Evolutionary conservation across 2,113 vertebrate genomes (phyloP), one percentile per base, ranked within the genome.

Genomic region (Calypte anna): DNA sequence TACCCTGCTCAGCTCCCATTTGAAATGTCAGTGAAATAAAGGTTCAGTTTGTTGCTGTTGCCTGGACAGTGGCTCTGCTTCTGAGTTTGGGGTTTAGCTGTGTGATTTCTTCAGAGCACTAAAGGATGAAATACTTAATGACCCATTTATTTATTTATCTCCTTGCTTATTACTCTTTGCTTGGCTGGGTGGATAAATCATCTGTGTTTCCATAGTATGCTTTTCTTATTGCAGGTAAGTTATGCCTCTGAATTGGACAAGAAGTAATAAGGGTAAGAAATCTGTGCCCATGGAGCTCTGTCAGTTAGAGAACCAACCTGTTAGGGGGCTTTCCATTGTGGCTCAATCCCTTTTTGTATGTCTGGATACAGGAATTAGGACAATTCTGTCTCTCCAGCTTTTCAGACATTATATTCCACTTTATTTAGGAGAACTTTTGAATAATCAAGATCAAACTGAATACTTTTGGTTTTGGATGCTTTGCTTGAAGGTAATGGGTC

Each of bases 61-160:
- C 17, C 61, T 48, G 76, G 66, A 21, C 64, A 51, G 33, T 6
- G 6, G 31, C 1, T 62, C 8, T 58, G 51, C 67, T 63, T 82
- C 67, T 0, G 5, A 3, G 46, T 44, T 28, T 55, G 33, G 8
- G 16, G 10, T 48, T 63, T 27, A 63, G 43, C 25, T 77, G 1
- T 24, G 3, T 59, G 13, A 24, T 67, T 89, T 59, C 43, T 11
- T n/a, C n/a, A n/a, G 50, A 62, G 48, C 55, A 48, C 31, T 88
- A 25, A 48, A 48, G 33, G 40, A 31, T 1, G 2, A 80, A 86
- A 57, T 75, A n/a, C 6, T 27, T 57, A 25, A 23, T 58, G 88
- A 87, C 46, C 31, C 28, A 5, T 89, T 81, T 74, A 51, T 83
- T 90, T 81, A 27, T 82, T 43, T 90, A 5, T 73, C 54, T 91